Percentiles rank a stretch among this genome's conserved stretches.
These are phyloP conservation scores for Plectus sambesii DNA, from an alignment of 1,140 invertebrate species.

Conservation along the genomic window DNA sequence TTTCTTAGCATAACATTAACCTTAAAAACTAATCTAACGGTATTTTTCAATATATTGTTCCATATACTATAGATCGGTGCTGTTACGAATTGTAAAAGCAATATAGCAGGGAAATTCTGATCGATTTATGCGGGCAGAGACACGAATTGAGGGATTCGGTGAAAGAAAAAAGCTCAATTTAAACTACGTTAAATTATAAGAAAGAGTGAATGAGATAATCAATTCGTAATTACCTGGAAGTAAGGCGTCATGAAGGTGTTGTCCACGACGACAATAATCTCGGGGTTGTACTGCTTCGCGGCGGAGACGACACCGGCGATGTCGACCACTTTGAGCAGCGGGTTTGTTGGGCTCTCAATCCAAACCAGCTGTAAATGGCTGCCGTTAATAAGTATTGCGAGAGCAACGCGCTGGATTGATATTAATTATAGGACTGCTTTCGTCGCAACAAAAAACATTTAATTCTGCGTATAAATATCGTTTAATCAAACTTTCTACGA, in stretches of 20 bases:
- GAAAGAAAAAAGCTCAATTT: slow-evolving; percentile 7
- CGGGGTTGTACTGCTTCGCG: slow-evolving; percentile 53
- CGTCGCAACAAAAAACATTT: too few relatives aligned
- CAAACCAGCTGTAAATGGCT: slow-evolving; percentile 66
- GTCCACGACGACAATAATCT: slow-evolving; percentile 77
- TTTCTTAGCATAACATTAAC: too few relatives aligned
- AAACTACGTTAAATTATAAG: slow-evolving; percentile 5
- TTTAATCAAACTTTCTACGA: too few relatives aligned
- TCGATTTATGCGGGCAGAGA: too few relatives aligned
- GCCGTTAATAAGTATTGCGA: not conserved
- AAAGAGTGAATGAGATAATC: slow-evolving; percentile 6
- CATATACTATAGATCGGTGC: too few relatives aligned
- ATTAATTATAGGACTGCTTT: too few relatives aligned
- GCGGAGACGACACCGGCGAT: slow-evolving; percentile 63
- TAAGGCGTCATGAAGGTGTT: slow-evolving; percentile 95
- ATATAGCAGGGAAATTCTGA: too few relatives aligned
- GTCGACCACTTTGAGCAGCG: slow-evolving; percentile 77
- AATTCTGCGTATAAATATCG: too few relatives aligned
- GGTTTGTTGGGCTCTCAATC: slow-evolving; percentile 97
- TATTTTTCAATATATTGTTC: too few relatives aligned
- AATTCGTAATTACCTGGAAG: slow-evolving; percentile 58
- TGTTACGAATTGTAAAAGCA: too few relatives aligned
- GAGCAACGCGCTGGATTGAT: too few relatives aligned
- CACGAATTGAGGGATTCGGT: not conserved
- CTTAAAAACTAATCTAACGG: too few relatives aligned